phyloP scores from a whole-genome alignment of 2,797 vertebrate genomes.

The Anomalospiza imberbis region DNA sequence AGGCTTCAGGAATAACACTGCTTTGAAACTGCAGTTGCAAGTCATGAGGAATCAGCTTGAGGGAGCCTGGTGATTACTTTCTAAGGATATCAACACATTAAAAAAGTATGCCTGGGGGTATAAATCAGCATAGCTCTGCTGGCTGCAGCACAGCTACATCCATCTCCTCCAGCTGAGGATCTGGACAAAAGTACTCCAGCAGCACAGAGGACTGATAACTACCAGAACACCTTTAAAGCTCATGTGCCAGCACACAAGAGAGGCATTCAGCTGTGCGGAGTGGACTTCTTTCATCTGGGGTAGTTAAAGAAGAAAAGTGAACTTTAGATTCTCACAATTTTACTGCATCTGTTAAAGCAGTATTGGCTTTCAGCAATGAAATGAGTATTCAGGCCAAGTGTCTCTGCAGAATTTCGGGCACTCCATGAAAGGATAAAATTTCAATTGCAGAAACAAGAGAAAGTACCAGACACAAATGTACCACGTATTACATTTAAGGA shows the following conservation, averaged over 20 bases:
- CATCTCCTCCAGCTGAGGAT: conserved; percentile 13
- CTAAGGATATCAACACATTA: neutral
- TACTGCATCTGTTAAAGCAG: conserved; percentile 62
- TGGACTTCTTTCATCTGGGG: conserved; percentile 42
- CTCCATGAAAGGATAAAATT: conserved; percentile 46
- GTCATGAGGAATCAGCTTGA: conserved; percentile 45
- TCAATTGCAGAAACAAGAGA: conserved; percentile 58
- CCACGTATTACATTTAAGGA: conserved; percentile 20
- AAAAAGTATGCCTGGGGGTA: neutral
- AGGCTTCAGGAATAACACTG: neutral
- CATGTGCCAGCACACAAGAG: neutral
- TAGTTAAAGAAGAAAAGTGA: conserved; percentile 41
- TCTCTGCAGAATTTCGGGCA: conserved; percentile 59
- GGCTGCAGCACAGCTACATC: conserved; percentile 1
- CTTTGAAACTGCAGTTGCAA: neutral
- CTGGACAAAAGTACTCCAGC: neutral
- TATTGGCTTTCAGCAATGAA: conserved; percentile 57
- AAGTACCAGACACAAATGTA: conserved; percentile 45
- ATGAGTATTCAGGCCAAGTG: conserved; percentile 52
- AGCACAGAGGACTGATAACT: conserved; percentile 24
- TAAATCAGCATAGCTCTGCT: conserved; percentile 37
- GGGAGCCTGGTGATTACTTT: conserved; percentile 52
- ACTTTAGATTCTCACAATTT: conserved; percentile 54
- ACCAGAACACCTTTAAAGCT: conserved; percentile 60
- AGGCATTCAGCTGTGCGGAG: neutral